Conservation (phyloP, 1,140 invertebrate species). For the Belonocnema kinseyi region DNA sequence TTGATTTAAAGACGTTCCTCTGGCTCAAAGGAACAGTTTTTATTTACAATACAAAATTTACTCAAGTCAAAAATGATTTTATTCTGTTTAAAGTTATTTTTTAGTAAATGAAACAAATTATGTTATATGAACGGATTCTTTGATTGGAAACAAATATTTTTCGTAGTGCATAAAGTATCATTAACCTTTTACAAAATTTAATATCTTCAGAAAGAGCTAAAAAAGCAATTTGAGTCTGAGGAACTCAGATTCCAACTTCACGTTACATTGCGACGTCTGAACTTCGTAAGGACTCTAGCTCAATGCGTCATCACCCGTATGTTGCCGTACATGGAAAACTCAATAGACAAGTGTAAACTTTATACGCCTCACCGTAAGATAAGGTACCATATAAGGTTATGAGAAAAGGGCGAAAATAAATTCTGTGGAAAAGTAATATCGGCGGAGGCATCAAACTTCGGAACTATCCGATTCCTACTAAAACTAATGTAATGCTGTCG, state of each 20-base stretch:
- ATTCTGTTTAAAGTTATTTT: too few species aligned
- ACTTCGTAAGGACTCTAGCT: constrained; percentile 18
- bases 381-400: constrained; percentile 24
- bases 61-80: too few species aligned
- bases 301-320: constrained; percentile 28
- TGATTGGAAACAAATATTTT: too few species aligned
- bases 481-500: constrained; percentile 26
- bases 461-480: constrained; percentile 29
- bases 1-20: too few species aligned
- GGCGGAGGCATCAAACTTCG: constrained; percentile 20
- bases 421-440: constrained; percentile 28
- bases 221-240: constrained; percentile 8
- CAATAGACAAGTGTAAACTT: constrained; percentile 29
- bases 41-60: too few species aligned
- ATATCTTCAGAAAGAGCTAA: not conserved
- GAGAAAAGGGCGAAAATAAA: constrained; percentile 30
- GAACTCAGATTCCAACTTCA: constrained; percentile 15
- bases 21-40: too few species aligned
- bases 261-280: constrained; percentile 20
- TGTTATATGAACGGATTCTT: too few species aligned
- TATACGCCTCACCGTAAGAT: constrained; percentile 22
- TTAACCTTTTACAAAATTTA: not conserved
- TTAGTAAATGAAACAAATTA: too few species aligned
- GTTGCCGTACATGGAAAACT: constrained; percentile 10
- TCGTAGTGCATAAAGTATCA: not conserved